A percentile compares a stretch with the other conserved stretches of the same genome.
phyloP scores from a whole-genome alignment of 2,797 vertebrate species.

The Sebastes kiyomatsui region DNA sequence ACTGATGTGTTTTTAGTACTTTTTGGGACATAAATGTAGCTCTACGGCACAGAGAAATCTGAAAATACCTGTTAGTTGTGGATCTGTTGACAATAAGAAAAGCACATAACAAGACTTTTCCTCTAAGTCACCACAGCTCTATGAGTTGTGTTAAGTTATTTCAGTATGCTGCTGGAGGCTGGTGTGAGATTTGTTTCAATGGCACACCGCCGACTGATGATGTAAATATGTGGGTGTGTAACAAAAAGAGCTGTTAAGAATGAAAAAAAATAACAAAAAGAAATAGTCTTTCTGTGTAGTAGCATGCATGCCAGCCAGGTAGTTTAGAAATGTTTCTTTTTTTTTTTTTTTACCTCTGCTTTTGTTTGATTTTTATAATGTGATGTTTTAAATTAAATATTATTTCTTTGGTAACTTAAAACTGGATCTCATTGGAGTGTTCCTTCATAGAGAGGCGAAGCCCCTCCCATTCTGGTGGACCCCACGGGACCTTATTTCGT shows the following conservation, averaged over 20 bases:
- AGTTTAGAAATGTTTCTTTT: conserved; percentile 41
- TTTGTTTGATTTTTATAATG: conserved; percentile 52
- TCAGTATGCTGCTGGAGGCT: conserved; percentile 66
- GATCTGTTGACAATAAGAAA: conserved; percentile 29
- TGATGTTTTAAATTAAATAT: conserved; percentile 45
- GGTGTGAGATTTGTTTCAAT: conserved; percentile 40
- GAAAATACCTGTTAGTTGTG: background rate
- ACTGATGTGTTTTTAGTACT: background rate
- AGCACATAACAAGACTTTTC: background rate
- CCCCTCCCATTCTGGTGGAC: too few relatives aligned
- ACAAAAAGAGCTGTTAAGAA: conserved; percentile 42
- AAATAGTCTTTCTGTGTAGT: conserved; percentile 65
- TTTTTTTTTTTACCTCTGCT: conserved; percentile 45
- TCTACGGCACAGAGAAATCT: background rate
- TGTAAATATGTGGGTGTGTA: conserved; percentile 66
- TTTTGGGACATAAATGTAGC: background rate
- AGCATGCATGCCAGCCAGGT: conserved; percentile 68
- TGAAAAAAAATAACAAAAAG: conserved; percentile 40
- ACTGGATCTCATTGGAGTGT: conserved; percentile 37
- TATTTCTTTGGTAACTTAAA: conserved; percentile 55
- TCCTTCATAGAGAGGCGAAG: background rate
- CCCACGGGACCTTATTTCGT: too few relatives aligned
- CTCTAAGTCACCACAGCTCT: conserved; percentile 63
- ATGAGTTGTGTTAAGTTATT: conserved; percentile 72
- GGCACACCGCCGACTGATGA: conserved; percentile 20